A percentile compares a stretch with the other conserved stretches of the same genome.
Conservation (phyloP, 2,113 vertebrate species). For the Passerina amoena region DNA sequence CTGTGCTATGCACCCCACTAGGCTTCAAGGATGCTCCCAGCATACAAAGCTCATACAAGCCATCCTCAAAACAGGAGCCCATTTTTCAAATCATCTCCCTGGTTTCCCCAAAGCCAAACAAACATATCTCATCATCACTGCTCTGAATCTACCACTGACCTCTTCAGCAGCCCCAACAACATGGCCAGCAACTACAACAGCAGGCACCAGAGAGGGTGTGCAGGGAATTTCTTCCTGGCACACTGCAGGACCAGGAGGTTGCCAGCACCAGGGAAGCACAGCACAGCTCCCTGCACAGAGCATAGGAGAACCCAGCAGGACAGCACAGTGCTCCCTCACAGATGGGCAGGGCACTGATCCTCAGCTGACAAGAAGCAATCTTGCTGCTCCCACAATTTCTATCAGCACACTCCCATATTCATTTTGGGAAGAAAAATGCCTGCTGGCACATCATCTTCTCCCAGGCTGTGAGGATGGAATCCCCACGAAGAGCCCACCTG, state of each 20-base stretch:
- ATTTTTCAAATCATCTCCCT: background rate
- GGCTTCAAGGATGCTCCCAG: background rate
- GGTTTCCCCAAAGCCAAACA: background rate
- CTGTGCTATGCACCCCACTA: background rate
- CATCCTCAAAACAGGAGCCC: background rate
- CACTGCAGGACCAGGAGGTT: background rate
- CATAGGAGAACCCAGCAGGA: background rate
- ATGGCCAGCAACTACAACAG: background rate
- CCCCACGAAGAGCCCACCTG: accelerated
- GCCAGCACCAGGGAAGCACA: background rate
- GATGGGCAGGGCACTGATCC: background rate
- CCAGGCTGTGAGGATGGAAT: background rate
- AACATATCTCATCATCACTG: background rate
- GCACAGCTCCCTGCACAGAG: background rate
- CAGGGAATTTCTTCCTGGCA: background rate
- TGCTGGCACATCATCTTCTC: background rate
- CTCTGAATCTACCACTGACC: background rate
- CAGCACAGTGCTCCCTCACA: background rate
- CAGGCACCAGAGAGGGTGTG: background rate
- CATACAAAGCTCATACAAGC: background rate
- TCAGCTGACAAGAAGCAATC: background rate
- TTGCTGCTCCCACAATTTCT: background rate
- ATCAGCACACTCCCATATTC: background rate
- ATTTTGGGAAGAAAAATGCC: background rate
- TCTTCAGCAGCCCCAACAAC: background rate